Evolutionary conservation across 2,113 vertebrate genomes (phyloP).

Genomic region (Boulengeromyrus knoepffleri): DNA sequence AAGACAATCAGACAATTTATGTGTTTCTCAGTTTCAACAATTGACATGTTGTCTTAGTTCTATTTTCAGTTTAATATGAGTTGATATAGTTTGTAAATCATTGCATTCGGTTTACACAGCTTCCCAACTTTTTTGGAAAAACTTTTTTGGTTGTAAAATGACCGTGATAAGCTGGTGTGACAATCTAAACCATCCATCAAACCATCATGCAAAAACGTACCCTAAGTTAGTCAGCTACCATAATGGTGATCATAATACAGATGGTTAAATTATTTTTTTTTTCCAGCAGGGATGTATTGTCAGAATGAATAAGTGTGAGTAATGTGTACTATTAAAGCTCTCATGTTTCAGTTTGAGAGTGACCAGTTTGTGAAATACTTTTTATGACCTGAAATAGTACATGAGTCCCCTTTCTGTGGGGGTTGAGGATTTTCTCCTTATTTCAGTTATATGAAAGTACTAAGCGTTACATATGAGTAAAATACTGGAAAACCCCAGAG

Average conservation of each 20-base stretch:
- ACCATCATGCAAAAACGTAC: not conserved
- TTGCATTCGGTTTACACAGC: no score
- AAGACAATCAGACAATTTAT: not conserved
- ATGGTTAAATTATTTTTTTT: not conserved
- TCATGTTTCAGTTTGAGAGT: not conserved
- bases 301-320: not conserved
- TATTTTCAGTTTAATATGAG: no score
- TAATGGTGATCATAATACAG: not conserved
- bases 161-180: not conserved
- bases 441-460: not conserved
- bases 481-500: not conserved
- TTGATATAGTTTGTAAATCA: no score
- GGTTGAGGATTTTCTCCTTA: not conserved
- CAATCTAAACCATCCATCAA: not conserved
- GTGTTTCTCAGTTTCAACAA: no score
- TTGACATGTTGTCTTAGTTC: no score
- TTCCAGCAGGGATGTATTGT: not conserved
- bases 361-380: not conserved
- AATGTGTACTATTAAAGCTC: not conserved
- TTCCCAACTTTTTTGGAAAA: no score
- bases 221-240: not conserved
- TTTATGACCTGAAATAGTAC: not conserved
- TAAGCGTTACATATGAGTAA: not conserved
- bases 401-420: not conserved
- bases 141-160: not conserved